Evolutionary conservation across 2,113 vertebrate species (phyloP).

Genomic region (Elachura formosa): DNA sequence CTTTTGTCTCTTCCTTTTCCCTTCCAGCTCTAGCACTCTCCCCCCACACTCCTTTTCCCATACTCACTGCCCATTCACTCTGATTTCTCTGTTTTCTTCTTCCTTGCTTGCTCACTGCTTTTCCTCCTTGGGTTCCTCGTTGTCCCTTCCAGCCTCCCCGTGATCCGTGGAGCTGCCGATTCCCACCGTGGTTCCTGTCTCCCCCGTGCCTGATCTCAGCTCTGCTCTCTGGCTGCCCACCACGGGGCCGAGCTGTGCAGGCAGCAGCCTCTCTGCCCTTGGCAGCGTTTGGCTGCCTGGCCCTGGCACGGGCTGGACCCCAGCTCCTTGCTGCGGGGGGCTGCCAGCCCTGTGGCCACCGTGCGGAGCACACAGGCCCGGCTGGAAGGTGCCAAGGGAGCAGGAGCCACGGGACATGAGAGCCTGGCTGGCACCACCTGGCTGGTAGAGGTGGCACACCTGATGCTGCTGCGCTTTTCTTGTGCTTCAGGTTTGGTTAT

Average conservation of each 20-base stretch:
- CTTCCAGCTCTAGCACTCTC: not conserved
- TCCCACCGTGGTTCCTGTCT: slow-evolving; percentile 18
- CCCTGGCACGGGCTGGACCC: not conserved
- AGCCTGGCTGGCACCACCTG: rapidly evolving
- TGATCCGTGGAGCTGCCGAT: not conserved
- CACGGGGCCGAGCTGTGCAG: not conserved
- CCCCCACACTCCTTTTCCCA: not conserved
- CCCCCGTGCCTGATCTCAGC: not conserved
- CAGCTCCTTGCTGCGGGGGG: rapidly evolving
- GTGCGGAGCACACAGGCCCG: rapidly evolving
- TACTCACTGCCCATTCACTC: not conserved
- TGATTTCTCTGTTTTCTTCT: not conserved
- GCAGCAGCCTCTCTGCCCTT: not conserved
- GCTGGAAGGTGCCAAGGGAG: not conserved
- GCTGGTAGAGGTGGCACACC: rapidly evolving
- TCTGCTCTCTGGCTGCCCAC: slow-evolving; percentile 28
- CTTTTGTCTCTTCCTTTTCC: not conserved
- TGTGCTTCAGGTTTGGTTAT: rapidly evolving
- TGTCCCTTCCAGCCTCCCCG: not conserved
- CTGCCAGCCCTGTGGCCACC: not conserved
- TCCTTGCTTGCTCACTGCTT: not conserved
- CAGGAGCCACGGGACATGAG: rapidly evolving
- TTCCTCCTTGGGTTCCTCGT: not conserved
- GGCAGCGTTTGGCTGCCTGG: not conserved
- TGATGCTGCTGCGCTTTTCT: rapidly evolving